These are phyloP conservation scores for Esox niger DNA, from an alignment of 2,113 vertebrate species.

Conservation along the genomic window DNA sequence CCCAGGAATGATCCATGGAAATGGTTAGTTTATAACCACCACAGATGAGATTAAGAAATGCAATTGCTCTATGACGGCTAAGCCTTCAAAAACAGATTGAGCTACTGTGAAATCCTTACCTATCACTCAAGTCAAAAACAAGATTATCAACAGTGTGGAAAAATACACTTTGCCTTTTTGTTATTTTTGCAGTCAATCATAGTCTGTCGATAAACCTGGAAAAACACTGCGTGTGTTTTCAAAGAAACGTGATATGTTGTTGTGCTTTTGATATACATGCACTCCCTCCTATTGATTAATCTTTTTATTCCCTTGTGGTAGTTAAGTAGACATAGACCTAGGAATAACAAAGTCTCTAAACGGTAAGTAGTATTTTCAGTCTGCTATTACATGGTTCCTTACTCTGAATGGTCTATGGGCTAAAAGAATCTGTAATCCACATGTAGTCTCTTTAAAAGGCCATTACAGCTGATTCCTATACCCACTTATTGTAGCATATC, in stretches of 20 bases:
- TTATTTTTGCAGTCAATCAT: background rate
- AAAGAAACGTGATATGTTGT: background rate
- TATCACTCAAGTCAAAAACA: constrained; percentile 60
- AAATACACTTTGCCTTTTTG: constrained; percentile 3
- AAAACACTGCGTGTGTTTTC: background rate
- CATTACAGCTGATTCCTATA: too few species aligned
- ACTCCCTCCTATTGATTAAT: background rate
- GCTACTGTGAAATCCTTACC: constrained; percentile 50
- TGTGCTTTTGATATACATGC: background rate
- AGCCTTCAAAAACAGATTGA: constrained; percentile 62
- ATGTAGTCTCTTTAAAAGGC: too few species aligned
- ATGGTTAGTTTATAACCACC: constrained; percentile 31
- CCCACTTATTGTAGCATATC: too few species aligned
- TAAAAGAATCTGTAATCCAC: too few species aligned
- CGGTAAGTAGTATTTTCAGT: too few species aligned
- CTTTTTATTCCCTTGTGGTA: background rate
- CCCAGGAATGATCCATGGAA: constrained; percentile 30
- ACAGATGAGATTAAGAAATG: constrained; percentile 61
- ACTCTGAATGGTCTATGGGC: too few species aligned
- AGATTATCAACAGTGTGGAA: constrained; percentile 55
- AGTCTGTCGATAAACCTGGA: constrained; percentile 2
- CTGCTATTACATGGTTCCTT: too few species aligned
- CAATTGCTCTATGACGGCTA: constrained; percentile 59
- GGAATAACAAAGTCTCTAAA: too few species aligned
- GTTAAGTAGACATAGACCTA: too few species aligned